Conservation (phyloP, 1,140 invertebrate genomes). For the Zaprionus gabonicus region DNA sequence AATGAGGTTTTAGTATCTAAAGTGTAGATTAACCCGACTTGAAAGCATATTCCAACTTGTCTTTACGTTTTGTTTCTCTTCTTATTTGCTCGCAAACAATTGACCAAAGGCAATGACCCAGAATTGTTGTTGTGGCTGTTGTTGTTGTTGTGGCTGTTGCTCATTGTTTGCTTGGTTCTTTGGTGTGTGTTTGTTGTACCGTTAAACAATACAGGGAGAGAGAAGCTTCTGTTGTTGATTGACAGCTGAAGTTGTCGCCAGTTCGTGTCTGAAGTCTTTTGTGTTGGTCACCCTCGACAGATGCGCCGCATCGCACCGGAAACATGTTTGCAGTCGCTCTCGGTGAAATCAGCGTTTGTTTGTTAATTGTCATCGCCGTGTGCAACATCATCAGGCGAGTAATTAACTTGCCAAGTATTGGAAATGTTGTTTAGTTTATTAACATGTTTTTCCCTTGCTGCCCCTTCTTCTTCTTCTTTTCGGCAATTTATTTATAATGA, state of each 20-base stretch:
- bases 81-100: slow-evolving; percentile 25
- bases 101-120: slow-evolving; percentile 49
- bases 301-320: slow-evolving; percentile 54
- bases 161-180: slow-evolving; percentile 41
- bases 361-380: slow-evolving; percentile 70
- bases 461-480: slow-evolving; percentile 11
- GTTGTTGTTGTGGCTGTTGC: neutral
- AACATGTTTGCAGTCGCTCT: slow-evolving; percentile 44
- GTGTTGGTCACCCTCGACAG: slow-evolving; percentile 30
- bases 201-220: slow-evolving; percentile 26
- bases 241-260: slow-evolving; percentile 35
- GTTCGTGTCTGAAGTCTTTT: slow-evolving; percentile 66
- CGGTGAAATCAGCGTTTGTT: slow-evolving; percentile 72
- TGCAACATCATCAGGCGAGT: slow-evolving; percentile 66
- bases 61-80: slow-evolving; percentile 1
- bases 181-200: slow-evolving; percentile 14
- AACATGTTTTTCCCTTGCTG: neutral
- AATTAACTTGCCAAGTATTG: slow-evolving; percentile 57
- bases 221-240: slow-evolving; percentile 32
- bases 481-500: slow-evolving; percentile 36
- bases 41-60: slow-evolving; percentile 3
- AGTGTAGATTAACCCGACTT: slow-evolving; percentile 4
- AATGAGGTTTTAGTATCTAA: slow-evolving; percentile 1
- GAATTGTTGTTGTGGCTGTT: slow-evolving; percentile 29
- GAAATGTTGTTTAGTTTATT: slow-evolving; percentile 26